Evolutionary conservation across 2,888 invertebrate species (phyloP), one percentile per base, ranked within the genome.

Genomic region (Eutolmus rufibarbis): DNA sequence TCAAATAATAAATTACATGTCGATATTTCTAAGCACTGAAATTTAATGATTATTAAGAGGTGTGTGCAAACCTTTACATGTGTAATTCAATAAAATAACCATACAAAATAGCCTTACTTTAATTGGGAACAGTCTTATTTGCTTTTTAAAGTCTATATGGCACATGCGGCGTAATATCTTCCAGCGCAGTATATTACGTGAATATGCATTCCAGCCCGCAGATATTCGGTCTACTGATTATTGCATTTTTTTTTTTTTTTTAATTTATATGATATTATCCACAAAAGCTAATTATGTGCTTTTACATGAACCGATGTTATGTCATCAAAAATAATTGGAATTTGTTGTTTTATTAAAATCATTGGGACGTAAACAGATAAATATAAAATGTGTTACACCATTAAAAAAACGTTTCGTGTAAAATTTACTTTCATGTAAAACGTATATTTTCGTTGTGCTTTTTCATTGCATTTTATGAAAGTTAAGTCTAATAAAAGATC

Each of bases 401-500:
- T 66, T 79, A 28, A 46, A 79, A 79, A 23, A 40, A 78, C 66
- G 19, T 78, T 78, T 19, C 23, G 37, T 78, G 78, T 78, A 78
- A 78, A 76, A 78, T 78, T 77, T 78, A 79, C 51, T 79, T 79
- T 79, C 79, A 79, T 46, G 31, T 66, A 66, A 66, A 66, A 66
- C 66, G 66, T 79, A 82, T 74, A 74, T 74, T 85, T 85, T 74
- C 85, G 74, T 85, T 85, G 74, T 74, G 85, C 28, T 74, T 74
- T 85, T 74, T 85, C 85, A 85, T 85, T 85, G 85, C 85, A 43
- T 85, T 85, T 66, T 74, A 46, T 85, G 40, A 85, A 19, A 85
- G 40, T 74, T 85, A 74, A 74, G 74, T 85, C 85, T 85, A 85
- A 74, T 85, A 74, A 85, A 85, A 85, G 85, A 85, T 85, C 85